These are phyloP conservation scores for Notoglanidium macrostoma DNA, from an alignment of 2,797 vertebrate species.

Conservation along the genomic window DNA sequence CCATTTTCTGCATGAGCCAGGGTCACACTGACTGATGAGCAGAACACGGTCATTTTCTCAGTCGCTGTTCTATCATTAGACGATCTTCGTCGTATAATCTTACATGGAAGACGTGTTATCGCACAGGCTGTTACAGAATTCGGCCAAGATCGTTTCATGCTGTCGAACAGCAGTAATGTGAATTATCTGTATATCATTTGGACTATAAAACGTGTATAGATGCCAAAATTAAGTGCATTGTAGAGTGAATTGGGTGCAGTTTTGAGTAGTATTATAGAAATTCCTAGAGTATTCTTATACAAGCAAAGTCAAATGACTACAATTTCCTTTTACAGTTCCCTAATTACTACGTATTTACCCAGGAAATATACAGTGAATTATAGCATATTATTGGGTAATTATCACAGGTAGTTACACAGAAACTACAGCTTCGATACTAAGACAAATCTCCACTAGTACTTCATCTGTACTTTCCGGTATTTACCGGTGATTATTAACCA, in stretches of 20 bases:
- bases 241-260: neutral
- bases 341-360: too few species aligned
- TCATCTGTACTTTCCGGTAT: too few species aligned
- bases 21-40: neutral
- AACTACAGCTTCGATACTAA: too few species aligned
- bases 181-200: neutral
- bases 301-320: neutral
- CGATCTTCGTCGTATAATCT: neutral
- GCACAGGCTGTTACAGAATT: neutral
- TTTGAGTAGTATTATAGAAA: neutral
- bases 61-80: too few species aligned
- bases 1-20: neutral
- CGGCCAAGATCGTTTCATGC: neutral
- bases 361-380: too few species aligned
- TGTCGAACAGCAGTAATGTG: neutral
- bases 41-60: neutral
- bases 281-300: neutral
- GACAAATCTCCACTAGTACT: too few species aligned
- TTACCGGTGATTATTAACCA: too few species aligned
- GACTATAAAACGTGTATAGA: neutral
- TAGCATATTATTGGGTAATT: too few species aligned
- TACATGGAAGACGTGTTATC: neutral
- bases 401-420: too few species aligned
- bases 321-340: too few species aligned
- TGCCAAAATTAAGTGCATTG: neutral